Base-by-base conservation (phyloP, 2,113 vertebrate species). In the Scatophagus argus region DNA sequence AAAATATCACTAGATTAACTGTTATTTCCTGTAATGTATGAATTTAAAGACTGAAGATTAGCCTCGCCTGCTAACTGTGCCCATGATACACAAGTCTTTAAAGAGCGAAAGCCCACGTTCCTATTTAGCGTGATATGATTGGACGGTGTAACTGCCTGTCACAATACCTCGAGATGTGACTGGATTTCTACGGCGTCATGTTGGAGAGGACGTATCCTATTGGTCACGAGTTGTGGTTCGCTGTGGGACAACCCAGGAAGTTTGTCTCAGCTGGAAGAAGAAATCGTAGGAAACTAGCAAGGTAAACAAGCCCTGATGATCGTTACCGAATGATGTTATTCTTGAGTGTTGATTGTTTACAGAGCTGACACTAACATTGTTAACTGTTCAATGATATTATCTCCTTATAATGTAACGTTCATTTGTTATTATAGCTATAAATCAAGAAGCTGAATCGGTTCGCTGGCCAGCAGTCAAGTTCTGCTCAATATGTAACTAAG, bases 261-360 rank as follows among this genome's bases (percentile, higher is more conserved):
- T 87, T 25, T 2, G 14, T 29, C 5, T 49, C 69, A 13, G 21
- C 64, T 76, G 36, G 46, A 82, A 58, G 69, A 32, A 17, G 27
- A 27, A 63, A 56, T 63, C 0, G 76, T 62, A 72, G 17, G 16
- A 31, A 66, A 36, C 27, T 67, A 61, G 19, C 0, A 71, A 90
- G 87, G 91, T 92, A 88, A 91, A 88, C 60, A 89, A 76, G 38
- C 8, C 3, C 27, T 27, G 21, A 9, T 65, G 58, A 69, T 32
- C 58, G 60, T 13, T 38, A 14, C 55, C 23, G 11, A 54, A 58
- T 79, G 13, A 2, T 44, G 60, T 17, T 39, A 56, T 23, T 34
- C 10, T 2, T 25, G 17, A 31, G 1, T 27, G 5, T 55, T 68
- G 2, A 12, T 3, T n/a, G 0, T 59, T 76, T 83, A 0, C 68